Conservation (phyloP, 2,888 invertebrate species). For the Baronia brevicornis region DNA sequence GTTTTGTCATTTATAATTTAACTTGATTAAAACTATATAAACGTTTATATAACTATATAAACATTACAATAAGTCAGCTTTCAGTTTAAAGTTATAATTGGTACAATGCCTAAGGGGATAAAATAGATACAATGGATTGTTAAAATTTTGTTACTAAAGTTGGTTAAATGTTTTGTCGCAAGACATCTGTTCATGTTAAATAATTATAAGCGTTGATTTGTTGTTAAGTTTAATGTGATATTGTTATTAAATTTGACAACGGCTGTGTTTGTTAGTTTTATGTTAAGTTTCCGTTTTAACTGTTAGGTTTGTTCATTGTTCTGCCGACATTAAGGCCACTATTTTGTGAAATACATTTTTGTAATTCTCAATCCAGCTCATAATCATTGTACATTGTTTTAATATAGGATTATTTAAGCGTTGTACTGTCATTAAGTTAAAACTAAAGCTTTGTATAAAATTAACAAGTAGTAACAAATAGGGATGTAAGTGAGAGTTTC, state of each 20-base stretch:
- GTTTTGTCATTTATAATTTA: no score
- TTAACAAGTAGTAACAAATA: constrained; percentile 74
- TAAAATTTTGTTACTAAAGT: constrained; percentile 25
- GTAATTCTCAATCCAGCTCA: constrained; percentile 1
- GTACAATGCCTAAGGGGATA: constrained; percentile 35
- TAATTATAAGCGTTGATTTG: constrained; percentile 66
- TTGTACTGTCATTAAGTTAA: constrained; percentile 56
- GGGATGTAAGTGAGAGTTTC: constrained; percentile 49
- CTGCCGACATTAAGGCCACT: constrained; percentile 64
- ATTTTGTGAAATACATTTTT: constrained; percentile 20
- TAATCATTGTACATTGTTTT: constrained; percentile 15
- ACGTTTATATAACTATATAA: no score
- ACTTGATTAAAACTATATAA: no score
- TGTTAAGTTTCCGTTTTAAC: constrained; percentile 74
- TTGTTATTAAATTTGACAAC: constrained; percentile 43
- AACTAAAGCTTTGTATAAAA: constrained; percentile 73
- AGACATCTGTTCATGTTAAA: constrained; percentile 47
- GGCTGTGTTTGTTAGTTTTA: constrained; percentile 76
- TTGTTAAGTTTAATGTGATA: constrained; percentile 57
- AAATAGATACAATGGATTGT: constrained; percentile 48
- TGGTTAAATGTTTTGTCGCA: constrained; percentile 21
- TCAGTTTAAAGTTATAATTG: constrained; percentile 21
- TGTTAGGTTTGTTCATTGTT: constrained; percentile 46
- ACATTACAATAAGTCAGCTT: no score
- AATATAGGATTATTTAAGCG: constrained; percentile 25